Evolutionary conservation across 2,113 vertebrate genomes (phyloP).

Genomic region (Semnornis frantzii): DNA sequence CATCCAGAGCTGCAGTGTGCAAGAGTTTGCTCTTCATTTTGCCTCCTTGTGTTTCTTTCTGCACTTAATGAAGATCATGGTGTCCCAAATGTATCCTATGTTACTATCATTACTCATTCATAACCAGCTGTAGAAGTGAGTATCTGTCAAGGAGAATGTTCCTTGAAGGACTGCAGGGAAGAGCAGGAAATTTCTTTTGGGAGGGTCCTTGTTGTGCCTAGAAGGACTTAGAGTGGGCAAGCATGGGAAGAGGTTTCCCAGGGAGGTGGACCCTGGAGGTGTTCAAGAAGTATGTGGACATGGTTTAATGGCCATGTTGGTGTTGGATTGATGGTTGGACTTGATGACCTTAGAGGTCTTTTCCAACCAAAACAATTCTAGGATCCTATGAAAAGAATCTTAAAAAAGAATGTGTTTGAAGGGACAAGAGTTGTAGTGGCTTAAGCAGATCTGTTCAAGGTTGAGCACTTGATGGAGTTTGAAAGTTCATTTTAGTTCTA

Average conservation of each 20-base stretch:
- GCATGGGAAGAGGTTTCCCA: too few species aligned
- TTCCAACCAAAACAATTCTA: too few species aligned
- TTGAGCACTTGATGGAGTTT: background rate
- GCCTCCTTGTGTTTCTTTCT: background rate
- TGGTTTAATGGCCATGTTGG: too few species aligned
- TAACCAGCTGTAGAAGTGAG: conserved; percentile 6
- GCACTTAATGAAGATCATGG: background rate
- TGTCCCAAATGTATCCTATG: background rate
- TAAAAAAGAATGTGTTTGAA: background rate
- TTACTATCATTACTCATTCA: conserved; percentile 20
- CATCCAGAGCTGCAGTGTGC: background rate
- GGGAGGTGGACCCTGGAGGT: too few species aligned
- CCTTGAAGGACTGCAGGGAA: background rate
- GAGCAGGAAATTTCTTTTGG: background rate
- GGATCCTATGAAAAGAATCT: too few species aligned
- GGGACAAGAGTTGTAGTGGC: background rate
- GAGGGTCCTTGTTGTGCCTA: background rate
- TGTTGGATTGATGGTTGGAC: too few species aligned
- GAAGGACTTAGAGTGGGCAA: background rate
- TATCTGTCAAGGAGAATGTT: background rate
- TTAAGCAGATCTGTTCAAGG: background rate
- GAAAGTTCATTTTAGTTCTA: background rate
- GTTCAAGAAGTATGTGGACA: too few species aligned
- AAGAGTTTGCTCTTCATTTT: conserved; percentile 36
- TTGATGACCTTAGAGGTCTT: too few species aligned